Percentiles rank a stretch among this genome's conserved stretches.
Conservation (phyloP, 2,797 vertebrate species). For the Tympanoctomys barrerae region DNA sequence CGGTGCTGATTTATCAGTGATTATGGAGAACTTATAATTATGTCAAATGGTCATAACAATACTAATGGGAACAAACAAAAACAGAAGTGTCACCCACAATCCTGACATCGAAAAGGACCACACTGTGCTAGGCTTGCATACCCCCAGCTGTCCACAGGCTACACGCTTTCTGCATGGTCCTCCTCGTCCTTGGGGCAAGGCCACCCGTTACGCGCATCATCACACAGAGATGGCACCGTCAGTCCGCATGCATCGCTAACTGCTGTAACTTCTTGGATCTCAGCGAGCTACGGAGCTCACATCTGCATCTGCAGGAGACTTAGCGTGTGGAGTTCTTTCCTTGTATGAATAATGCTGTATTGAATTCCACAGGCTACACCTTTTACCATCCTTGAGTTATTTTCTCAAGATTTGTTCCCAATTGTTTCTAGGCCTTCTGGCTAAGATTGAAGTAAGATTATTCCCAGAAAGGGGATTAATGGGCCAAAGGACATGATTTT, state of each 20-base stretch:
- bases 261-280: not conserved
- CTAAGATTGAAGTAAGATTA: not conserved
- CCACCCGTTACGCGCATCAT: not conserved
- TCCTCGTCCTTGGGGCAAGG: not conserved
- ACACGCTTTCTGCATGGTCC: not conserved
- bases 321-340: conserved; percentile 4
- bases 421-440: no score
- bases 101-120: not conserved
- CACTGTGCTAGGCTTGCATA: not conserved
- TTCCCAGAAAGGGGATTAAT: conserved; percentile 56
- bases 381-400: conserved; percentile 49
- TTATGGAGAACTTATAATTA: not conserved
- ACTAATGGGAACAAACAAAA: not conserved
- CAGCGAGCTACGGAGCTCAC: not conserved
- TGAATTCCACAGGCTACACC: not conserved
- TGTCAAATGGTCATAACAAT: not conserved
- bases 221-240: not conserved
- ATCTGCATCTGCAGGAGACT: not conserved
- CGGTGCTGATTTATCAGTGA: not conserved
- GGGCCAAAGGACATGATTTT: conserved; percentile 25
- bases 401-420: conserved; percentile 49
- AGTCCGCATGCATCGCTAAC: not conserved
- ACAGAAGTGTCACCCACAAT: not conserved
- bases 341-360: not conserved
- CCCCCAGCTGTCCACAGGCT: not conserved